A percentile compares a stretch with the other conserved stretches of the same genome.
phyloP scores from a whole-genome alignment of 2,888 invertebrate genomes.

The Chironomus tentans region DNA sequence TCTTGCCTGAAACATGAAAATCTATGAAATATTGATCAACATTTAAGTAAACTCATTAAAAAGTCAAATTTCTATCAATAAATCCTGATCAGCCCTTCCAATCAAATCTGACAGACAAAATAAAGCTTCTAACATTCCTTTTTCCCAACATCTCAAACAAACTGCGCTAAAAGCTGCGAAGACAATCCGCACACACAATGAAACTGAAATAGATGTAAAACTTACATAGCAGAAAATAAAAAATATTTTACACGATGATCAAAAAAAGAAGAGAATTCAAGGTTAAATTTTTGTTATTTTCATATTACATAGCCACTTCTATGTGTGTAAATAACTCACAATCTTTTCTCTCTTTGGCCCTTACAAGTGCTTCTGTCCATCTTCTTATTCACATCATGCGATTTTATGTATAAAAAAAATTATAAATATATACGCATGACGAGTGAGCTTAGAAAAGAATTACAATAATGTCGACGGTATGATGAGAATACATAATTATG shows the following conservation, averaged over 20 bases:
- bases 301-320: neutral
- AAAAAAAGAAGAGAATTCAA: constrained; percentile 11
- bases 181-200: neutral
- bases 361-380: constrained; percentile 12
- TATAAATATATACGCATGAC: neutral
- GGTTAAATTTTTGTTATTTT: constrained; percentile 10
- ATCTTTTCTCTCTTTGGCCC: neutral
- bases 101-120: too few species aligned
- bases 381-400: neutral
- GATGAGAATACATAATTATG: neutral
- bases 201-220: neutral
- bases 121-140: too few species aligned
- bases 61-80: too few species aligned
- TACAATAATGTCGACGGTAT: neutral
- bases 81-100: too few species aligned
- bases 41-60: too few species aligned
- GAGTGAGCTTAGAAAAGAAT: neutral
- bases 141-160: too few species aligned
- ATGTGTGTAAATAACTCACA: neutral
- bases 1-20: too few species aligned
- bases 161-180: too few species aligned
- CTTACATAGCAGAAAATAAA: constrained; percentile 10
- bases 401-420: neutral
- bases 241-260: constrained; percentile 1
- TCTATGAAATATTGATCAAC: too few species aligned